Evolutionary conservation across 1,140 invertebrate genomes (phyloP).

Genomic region (Drosophila lini): DNA sequence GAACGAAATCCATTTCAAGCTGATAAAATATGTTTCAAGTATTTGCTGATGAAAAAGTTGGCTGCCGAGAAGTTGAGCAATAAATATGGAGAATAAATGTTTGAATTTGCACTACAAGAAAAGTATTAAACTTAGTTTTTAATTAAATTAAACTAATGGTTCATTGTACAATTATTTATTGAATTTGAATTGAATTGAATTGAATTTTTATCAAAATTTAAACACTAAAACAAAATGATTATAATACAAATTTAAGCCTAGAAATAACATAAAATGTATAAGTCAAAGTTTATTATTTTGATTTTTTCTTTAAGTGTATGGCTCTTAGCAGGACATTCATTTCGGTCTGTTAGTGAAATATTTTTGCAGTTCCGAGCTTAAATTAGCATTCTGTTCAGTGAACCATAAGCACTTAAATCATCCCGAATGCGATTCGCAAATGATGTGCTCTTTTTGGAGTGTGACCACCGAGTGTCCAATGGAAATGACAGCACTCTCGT

Average conservation of each 20-base stretch:
- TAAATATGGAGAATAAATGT: slow-evolving; percentile 12
- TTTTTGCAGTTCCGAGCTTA: slow-evolving; percentile 5
- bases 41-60: slow-evolving; percentile 38
- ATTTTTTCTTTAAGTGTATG: neutral
- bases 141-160: neutral
- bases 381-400: slow-evolving; percentile 27
- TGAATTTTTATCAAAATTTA: neutral
- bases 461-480: slow-evolving; percentile 19
- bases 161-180: too few relatives aligned
- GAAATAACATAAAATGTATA: neutral
- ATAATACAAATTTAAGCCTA: neutral
- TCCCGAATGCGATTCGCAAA: slow-evolving; percentile 22
- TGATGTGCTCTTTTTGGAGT: slow-evolving; percentile 13
- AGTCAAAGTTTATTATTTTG: neutral
- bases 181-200: too few relatives aligned
- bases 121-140: neutral
- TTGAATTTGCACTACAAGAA: neutral
- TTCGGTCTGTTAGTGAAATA: slow-evolving; percentile 3
- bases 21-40: slow-evolving; percentile 42
- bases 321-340: neutral
- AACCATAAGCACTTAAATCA: slow-evolving; percentile 27
- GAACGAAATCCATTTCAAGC: slow-evolving; percentile 28
- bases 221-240: neutral
- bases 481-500: slow-evolving; percentile 14
- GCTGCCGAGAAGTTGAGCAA: slow-evolving; percentile 9